Conservation (phyloP, 2,888 invertebrate species). For the Anorthoa munda region DNA sequence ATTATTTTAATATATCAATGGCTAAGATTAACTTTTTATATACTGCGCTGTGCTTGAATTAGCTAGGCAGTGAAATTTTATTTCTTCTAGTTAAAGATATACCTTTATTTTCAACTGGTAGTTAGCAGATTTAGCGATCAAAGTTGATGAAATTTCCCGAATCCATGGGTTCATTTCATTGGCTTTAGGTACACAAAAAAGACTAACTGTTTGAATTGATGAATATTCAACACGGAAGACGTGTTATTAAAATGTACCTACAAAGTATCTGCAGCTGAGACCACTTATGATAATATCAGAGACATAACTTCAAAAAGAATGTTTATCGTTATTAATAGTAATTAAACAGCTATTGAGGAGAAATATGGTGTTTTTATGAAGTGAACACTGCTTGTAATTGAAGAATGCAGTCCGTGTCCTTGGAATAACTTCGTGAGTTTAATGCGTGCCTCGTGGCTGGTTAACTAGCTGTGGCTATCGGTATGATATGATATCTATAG, state of each 20-base stretch:
- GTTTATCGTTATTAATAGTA: conserved; percentile 14
- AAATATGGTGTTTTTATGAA: conserved; percentile 39
- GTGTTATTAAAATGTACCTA: too few species aligned
- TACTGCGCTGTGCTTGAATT: too few species aligned
- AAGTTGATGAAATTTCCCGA: too few species aligned
- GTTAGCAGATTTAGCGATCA: too few species aligned
- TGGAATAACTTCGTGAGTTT: conserved; percentile 28
- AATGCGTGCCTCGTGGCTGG: background rate
- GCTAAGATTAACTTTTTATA: too few species aligned
- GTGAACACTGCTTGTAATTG: conserved; percentile 38
- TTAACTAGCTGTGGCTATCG: background rate
- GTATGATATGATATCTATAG: background rate
- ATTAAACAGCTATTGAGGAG: conserved; percentile 16
- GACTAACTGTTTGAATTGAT: background rate
- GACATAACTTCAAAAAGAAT: conserved; percentile 18
- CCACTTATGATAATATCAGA: background rate
- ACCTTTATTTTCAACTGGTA: too few species aligned
- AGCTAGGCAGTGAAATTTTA: too few species aligned
- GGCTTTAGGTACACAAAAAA: too few species aligned
- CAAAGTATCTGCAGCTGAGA: background rate
- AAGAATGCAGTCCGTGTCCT: conserved; percentile 46
- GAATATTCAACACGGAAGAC: background rate
- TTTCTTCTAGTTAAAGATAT: too few species aligned
- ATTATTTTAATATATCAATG: too few species aligned
- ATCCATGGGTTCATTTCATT: too few species aligned